These are phyloP conservation scores for Eubasilissa splendida DNA, from an alignment of 2,888 invertebrate species.

Conservation along the genomic window DNA sequence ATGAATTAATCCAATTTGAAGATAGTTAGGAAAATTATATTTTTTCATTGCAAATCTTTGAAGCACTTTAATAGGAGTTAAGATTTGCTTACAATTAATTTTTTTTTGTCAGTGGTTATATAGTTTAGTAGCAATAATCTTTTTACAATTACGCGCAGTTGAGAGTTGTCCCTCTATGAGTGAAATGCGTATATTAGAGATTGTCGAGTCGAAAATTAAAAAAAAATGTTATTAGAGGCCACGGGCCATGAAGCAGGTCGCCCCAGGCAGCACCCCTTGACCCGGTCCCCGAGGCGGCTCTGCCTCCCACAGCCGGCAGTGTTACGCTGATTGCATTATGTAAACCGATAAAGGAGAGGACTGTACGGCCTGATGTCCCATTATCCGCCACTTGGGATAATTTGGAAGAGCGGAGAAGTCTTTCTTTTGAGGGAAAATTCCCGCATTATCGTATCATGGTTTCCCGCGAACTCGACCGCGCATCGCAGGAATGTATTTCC, in stretches of 20 bases:
- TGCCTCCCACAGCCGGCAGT: background rate
- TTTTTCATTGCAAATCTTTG: no score
- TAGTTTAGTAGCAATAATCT: no score
- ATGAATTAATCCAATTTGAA: no score
- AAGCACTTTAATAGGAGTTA: no score
- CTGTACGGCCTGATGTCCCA: slow-evolving; percentile 16
- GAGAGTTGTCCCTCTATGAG: no score
- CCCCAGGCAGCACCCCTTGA: background rate
- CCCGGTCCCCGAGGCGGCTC: background rate
- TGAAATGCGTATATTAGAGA: no score
- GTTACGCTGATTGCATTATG: slow-evolving; percentile 33
- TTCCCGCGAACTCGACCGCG: slow-evolving; percentile 5
- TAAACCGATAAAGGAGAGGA: slow-evolving; percentile 20
- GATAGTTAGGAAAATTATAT: no score
- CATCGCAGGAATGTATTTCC: background rate
- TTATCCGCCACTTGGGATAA: slow-evolving; percentile 27
- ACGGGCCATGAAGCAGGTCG: background rate
- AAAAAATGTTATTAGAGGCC: background rate
- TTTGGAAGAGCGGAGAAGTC: slow-evolving; percentile 13
- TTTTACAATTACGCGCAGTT: no score
- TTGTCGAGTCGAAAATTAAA: no score
- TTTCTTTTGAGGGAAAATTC: slow-evolving; percentile 12
- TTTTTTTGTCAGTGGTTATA: no score
- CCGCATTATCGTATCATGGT: slow-evolving; percentile 13
- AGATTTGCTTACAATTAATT: no score